Conservation (phyloP, 2,113 vertebrate species). For the Herpetotheres cachinnans region DNA sequence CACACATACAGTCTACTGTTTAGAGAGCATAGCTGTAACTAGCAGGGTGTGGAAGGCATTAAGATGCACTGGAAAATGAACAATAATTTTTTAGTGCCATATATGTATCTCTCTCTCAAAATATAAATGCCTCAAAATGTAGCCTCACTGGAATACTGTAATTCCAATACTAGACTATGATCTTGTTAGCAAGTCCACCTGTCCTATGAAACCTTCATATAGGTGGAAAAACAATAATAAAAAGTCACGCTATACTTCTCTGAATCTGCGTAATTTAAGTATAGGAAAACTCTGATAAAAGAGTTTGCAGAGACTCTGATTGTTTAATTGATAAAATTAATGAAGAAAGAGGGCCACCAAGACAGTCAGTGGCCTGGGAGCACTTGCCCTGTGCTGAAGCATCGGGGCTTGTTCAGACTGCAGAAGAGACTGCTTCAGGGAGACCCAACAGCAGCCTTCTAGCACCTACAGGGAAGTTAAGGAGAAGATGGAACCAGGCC, state of each 20-base stretch:
- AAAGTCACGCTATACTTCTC: not conserved
- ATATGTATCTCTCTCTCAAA: not conserved
- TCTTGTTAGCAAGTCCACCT: not conserved
- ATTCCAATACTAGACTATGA: not conserved
- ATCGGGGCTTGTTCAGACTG: not conserved
- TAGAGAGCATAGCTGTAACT: not conserved
- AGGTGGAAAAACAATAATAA: not conserved
- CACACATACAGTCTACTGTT: not conserved
- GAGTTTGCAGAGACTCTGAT: not conserved
- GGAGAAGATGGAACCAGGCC: not conserved
- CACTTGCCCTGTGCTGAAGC: not conserved
- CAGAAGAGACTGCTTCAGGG: not conserved
- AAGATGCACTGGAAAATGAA: not conserved
- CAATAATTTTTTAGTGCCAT: not conserved
- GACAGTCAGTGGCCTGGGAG: not conserved
- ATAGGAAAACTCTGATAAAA: not conserved
- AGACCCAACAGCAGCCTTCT: not conserved
- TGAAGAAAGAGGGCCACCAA: not conserved
- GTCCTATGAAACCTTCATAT: not conserved
- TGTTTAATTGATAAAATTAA: not conserved
- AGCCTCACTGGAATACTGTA: not conserved
- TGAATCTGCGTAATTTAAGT: not conserved
- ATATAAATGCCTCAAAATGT: not conserved
- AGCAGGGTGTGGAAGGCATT: not conserved
- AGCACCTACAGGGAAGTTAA: not conserved